Evolutionary conservation across 2,888 invertebrate genomes (phyloP).

Genomic region (Macropis europaea): DNA sequence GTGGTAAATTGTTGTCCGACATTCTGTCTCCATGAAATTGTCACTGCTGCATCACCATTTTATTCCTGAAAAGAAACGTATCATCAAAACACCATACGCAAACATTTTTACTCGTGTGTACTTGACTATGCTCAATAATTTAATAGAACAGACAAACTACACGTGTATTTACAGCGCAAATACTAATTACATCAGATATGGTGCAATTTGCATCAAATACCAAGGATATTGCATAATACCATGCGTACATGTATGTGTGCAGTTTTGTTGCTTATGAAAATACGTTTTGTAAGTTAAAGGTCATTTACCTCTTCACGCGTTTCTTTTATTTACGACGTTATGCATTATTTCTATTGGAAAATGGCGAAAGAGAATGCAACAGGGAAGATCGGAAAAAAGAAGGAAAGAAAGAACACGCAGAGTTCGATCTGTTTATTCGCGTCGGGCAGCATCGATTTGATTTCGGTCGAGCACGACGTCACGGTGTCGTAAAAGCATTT

Average conservation of each 20-base stretch:
- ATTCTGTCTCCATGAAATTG: slow-evolving; percentile 56
- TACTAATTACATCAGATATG: neutral
- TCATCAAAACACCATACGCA: neutral
- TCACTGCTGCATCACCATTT: slow-evolving; percentile 33
- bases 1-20: slow-evolving; percentile 71
- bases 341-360: slow-evolving; percentile 20
- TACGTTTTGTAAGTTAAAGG: neutral
- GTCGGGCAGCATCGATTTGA: neutral
- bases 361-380: neutral
- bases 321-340: neutral
- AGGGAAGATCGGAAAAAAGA: too few species aligned
- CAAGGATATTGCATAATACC: neutral
- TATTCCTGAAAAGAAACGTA: slow-evolving; percentile 21
- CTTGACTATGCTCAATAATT: too few species aligned
- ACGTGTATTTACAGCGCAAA: neutral
- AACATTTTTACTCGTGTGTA: neutral
- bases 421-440: neutral
- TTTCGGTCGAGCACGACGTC: neutral
- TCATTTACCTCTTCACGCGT: neutral
- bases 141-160: too few species aligned
- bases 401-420: neutral
- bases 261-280: neutral
- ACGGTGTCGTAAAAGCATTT: neutral
- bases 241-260: neutral
- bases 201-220: neutral